Evolutionary conservation across 2,888 invertebrate species (phyloP).

Genomic region (Drosophila gaucha): DNA sequence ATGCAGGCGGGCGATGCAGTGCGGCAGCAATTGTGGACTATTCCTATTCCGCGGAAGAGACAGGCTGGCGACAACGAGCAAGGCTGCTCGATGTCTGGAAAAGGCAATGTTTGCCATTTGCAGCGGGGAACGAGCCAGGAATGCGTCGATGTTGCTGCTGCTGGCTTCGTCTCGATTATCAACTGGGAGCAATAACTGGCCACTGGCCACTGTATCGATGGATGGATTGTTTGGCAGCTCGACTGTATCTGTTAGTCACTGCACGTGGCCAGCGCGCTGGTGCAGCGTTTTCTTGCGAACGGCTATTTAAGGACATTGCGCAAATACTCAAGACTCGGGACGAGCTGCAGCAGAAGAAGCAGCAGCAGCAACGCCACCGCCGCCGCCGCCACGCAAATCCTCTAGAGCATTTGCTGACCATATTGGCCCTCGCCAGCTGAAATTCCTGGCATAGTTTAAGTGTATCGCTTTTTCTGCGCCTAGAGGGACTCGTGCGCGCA

Average conservation of each 20-base stretch:
- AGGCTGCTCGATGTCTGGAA: constrained; percentile 52
- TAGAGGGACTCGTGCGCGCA: constrained; percentile 29
- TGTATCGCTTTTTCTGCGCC: constrained; percentile 74
- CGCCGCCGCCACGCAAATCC: constrained; percentile 76
- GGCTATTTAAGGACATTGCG: constrained; percentile 79
- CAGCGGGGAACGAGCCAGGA: constrained; percentile 71
- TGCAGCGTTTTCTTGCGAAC: constrained; percentile 71
- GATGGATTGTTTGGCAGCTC: constrained; percentile 60
- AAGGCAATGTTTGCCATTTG: constrained; percentile 79
- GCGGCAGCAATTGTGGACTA: constrained; percentile 30
- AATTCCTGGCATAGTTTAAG: constrained; percentile 79
- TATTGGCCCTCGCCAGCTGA: constrained; percentile 65
- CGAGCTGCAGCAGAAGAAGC: constrained; percentile 3
- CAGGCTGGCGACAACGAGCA: constrained; percentile 75
- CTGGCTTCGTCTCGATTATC: constrained; percentile 60
- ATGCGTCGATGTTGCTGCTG: constrained; percentile 62
- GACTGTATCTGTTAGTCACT: constrained; percentile 79
- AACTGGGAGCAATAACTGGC: constrained; percentile 77
- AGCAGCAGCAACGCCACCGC: constrained; percentile 6
- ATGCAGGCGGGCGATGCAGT: constrained; percentile 53
- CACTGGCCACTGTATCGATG: constrained; percentile 62
- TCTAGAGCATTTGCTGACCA: constrained; percentile 79
- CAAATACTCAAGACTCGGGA: constrained; percentile 59
- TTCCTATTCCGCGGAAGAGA: constrained; percentile 80
- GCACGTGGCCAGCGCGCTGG: constrained; percentile 73